Percentiles rank a stretch among this genome's conserved stretches.
These are phyloP conservation scores for Jaculus jaculus DNA, from an alignment of 2,113 vertebrate species.

Conservation along the genomic window DNA sequence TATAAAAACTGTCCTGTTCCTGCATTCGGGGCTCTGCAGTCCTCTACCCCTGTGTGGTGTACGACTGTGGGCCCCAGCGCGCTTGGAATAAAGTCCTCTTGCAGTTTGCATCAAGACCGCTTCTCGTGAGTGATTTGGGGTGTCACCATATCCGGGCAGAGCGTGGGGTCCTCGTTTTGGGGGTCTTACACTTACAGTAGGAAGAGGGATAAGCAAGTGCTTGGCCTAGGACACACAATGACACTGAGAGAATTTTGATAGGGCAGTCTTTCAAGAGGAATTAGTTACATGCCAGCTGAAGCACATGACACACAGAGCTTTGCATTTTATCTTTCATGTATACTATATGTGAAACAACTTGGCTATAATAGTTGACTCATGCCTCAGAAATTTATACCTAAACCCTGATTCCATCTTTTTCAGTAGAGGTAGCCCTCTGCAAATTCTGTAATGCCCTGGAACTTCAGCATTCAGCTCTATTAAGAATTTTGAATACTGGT, in stretches of 20 bases:
- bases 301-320: neutral
- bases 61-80: too few species aligned
- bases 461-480: neutral
- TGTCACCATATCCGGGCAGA: too few species aligned
- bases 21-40: too few species aligned
- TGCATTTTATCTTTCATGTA: neutral
- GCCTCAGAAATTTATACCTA: neutral
- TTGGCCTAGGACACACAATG: neutral
- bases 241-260: neutral
- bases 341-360: neutral
- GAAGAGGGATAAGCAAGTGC: neutral
- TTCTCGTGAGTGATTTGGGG: too few species aligned
- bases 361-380: neutral
- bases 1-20: too few species aligned
- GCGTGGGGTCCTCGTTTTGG: too few species aligned
- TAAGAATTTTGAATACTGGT: neutral
- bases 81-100: too few species aligned
- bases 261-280: neutral
- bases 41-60: too few species aligned
- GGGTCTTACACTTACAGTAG: neutral
- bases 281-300: neutral
- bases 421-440: neutral
- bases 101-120: too few species aligned
- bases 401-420: neutral
- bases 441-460: neutral